Evolutionary conservation across 2,888 invertebrate genomes (phyloP), one percentile per base, ranked within the genome.

Genomic region (Graphium colonna): DNA sequence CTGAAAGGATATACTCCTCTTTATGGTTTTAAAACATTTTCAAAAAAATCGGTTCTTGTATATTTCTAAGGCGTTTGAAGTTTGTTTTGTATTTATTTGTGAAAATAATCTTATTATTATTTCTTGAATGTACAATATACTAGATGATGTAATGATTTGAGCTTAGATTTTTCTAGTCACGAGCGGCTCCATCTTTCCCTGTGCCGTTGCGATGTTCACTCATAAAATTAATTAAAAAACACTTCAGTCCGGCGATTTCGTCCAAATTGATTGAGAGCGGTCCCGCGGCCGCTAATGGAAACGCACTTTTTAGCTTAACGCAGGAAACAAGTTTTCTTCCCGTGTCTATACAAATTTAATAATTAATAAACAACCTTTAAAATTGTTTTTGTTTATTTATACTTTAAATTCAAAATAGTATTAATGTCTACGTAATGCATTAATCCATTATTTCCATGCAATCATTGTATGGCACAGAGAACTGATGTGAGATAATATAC

Each of bases 161-260:
- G 5, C 21, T 3, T 3, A 21, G 2, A 21, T 3, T 21, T 21
- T 42, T 33, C 28, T 10, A 17, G 9, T n/a, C 7, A 1, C 16
- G n/a, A 10, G 44, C 59, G 39, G 50, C 78, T 82, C 65, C 74
- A 45, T 31, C 42, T 53, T 55, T 44, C 45, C 10, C 38, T 68
- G 72, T 76, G 57, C 73, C 26, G 53, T 67, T 59, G 67, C 73
- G 77, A 76, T 74, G 82, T 76, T 83, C 82, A 80, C 79, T 82
- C 85, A 87, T 84, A 84, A 88, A 85, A 87, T 86, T 87, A 87
- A 88, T 88, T 87, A 87, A 88, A 86, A 88, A 87, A 86, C 87
- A 85, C 88, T 87, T 86, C 86, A 80, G 79, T 79, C 77, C 69
- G 77, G 79, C 75, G 87, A 85, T 86, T 86, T 77, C 73, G 73